A percentile compares a stretch with the other conserved stretches of the same genome.
Evolutionary conservation across 1,140 invertebrate species (phyloP).

Genomic region (Euwallacea fornicatus): DNA sequence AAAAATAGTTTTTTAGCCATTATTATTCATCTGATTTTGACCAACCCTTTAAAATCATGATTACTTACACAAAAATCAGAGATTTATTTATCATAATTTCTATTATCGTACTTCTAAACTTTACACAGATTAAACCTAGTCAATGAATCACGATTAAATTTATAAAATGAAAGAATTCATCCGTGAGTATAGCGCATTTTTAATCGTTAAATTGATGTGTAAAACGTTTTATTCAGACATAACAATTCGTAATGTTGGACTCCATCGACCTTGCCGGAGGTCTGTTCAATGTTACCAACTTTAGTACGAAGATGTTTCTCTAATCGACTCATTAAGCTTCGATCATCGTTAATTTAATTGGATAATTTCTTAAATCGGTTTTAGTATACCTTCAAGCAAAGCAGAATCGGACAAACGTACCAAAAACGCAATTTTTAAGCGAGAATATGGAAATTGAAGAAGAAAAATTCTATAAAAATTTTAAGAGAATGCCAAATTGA

Average conservation of each 20-base stretch:
- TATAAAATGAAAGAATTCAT: conserved; percentile 11
- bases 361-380: background rate
- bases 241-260: conserved; percentile 14
- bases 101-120: too few relatives aligned
- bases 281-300: conserved; percentile 20
- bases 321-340: conserved; percentile 15
- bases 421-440: too few relatives aligned
- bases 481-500: background rate
- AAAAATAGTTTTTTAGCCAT: too few relatives aligned
- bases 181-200: conserved; percentile 7
- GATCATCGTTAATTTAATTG: conserved; percentile 10
- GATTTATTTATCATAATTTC: too few relatives aligned
- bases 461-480: background rate
- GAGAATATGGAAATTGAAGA: background rate
- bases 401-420: too few relatives aligned
- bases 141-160: conserved; percentile 22
- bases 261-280: conserved; percentile 22
- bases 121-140: too few relatives aligned
- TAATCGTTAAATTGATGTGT: conserved; percentile 20
- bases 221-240: conserved; percentile 25
- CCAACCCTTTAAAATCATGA: too few relatives aligned
- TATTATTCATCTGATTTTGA: too few relatives aligned
- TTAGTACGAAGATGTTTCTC: conserved; percentile 12
- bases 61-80: too few relatives aligned
- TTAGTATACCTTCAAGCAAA: too few relatives aligned